Percentiles rank a stretch among this genome's conserved stretches.
These are phyloP conservation scores for Rostratula benghalensis DNA, from an alignment of 2,113 vertebrate species.

Conservation along the genomic window DNA sequence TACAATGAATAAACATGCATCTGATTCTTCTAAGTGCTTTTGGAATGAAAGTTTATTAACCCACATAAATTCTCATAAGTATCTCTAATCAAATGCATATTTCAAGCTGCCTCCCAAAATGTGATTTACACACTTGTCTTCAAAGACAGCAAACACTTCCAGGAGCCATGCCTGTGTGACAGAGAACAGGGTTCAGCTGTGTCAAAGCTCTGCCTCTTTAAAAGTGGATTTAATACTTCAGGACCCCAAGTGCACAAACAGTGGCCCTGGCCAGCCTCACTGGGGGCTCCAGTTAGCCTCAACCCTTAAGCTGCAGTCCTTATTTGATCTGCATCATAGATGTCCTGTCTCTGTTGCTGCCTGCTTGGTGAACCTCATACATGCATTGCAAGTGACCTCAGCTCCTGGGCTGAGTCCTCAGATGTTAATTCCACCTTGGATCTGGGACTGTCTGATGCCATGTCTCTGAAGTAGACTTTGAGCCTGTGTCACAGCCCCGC, in stretches of 20 bases:
- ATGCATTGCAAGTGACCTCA: fast-evolving
- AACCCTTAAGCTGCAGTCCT: neutral
- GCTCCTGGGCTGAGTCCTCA: neutral
- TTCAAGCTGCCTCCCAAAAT: neutral
- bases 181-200: neutral
- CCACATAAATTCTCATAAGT: conserved; percentile 7
- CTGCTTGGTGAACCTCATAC: neutral
- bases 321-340: neutral
- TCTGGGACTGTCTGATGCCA: neutral
- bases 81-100: conserved; percentile 1
- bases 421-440: neutral
- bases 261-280: no score
- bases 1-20: conserved; percentile 61
- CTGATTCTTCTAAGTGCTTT: conserved; percentile 48
- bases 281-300: fast-evolving
- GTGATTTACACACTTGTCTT: neutral
- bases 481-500: neutral
- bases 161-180: neutral
- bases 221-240: neutral
- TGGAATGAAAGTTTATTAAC: conserved; percentile 54
- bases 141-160: neutral
- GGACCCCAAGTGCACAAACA: neutral
- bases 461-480: fast-evolving
- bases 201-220: neutral
- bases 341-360: neutral